These are phyloP conservation scores for Blennius ocellaris DNA, from an alignment of 2,113 vertebrate species.

Conservation along the genomic window DNA sequence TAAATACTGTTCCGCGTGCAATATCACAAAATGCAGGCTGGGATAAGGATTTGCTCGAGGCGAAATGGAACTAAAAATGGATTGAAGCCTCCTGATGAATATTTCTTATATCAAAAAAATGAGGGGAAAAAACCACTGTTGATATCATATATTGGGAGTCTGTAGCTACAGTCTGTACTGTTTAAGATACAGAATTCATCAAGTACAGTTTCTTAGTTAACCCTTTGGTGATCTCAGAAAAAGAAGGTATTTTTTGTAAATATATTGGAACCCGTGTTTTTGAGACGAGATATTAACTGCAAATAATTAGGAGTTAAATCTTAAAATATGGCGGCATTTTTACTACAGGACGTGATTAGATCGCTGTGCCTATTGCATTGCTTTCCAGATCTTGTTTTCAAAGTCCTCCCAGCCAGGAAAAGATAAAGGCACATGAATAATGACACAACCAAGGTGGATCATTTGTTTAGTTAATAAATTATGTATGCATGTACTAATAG, in stretches of 20 bases:
- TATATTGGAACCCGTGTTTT: not conserved
- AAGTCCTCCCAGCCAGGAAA: not conserved
- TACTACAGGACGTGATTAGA: conserved; percentile 11
- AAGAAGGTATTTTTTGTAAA: not conserved
- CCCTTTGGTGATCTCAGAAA: not conserved
- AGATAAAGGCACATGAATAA: conserved; percentile 49
- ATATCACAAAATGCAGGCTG: conserved; percentile 71
- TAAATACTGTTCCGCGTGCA: conserved; percentile 58
- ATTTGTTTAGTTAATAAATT: conserved; percentile 61
- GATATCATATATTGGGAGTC: not conserved
- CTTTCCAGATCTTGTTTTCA: conserved; percentile 8
- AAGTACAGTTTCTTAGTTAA: not conserved
- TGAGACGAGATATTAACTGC: not conserved
- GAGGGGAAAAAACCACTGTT: not conserved
- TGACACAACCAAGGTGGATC: conserved; percentile 42
- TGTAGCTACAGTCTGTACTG: not conserved
- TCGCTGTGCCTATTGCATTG: conserved; percentile 31
- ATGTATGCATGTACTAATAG: conserved; percentile 44
- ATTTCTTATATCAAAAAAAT: conserved; percentile 39
- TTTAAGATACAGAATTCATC: conserved; percentile 13
- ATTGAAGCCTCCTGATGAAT: conserved; percentile 59
- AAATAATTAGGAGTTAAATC: not conserved
- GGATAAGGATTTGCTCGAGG: conserved; percentile 67
- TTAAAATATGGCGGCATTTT: conserved; percentile 4
- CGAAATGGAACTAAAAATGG: conserved; percentile 62